These are phyloP conservation scores for Merluccius polli DNA, from an alignment of 2,797 vertebrate genomes.

Conservation along the genomic window DNA sequence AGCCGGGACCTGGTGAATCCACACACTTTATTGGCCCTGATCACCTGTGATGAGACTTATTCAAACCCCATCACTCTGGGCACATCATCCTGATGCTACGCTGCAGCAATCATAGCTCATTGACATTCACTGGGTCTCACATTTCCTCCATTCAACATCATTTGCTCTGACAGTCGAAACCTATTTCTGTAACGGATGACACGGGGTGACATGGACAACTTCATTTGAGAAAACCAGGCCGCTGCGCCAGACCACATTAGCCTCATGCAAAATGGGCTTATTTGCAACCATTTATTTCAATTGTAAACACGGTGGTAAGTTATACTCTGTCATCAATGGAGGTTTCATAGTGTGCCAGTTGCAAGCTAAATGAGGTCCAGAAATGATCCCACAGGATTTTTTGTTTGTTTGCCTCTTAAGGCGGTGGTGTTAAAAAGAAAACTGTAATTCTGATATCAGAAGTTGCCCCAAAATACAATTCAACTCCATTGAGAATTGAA, in stretches of 20 bases:
- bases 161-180: constrained; percentile 53
- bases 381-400: constrained; percentile 16
- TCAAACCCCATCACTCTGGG: constrained; percentile 44
- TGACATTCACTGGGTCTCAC: constrained; percentile 53
- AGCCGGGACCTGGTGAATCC: neutral
- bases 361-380: constrained; percentile 6
- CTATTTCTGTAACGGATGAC: constrained; percentile 57
- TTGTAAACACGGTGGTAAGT: constrained; percentile 21
- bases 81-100: constrained; percentile 65
- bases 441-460: neutral
- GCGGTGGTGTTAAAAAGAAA: neutral
- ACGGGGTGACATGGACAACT: constrained; percentile 51
- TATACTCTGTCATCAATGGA: constrained; percentile 20
- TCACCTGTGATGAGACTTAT: constrained; percentile 35
- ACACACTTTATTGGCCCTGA: constrained; percentile 8
- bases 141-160: constrained; percentile 49
- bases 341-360: constrained; percentile 24
- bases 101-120: constrained; percentile 60
- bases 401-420: neutral
- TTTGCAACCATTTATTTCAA: constrained; percentile 31
- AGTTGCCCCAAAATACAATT: constrained; percentile 8
- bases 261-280: constrained; percentile 8
- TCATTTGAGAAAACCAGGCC: constrained; percentile 22
- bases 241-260: constrained; percentile 21
- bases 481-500: constrained; percentile 17